Conservation (phyloP, 2,888 invertebrate genomes). For the Cantharis flavilabris region DNA sequence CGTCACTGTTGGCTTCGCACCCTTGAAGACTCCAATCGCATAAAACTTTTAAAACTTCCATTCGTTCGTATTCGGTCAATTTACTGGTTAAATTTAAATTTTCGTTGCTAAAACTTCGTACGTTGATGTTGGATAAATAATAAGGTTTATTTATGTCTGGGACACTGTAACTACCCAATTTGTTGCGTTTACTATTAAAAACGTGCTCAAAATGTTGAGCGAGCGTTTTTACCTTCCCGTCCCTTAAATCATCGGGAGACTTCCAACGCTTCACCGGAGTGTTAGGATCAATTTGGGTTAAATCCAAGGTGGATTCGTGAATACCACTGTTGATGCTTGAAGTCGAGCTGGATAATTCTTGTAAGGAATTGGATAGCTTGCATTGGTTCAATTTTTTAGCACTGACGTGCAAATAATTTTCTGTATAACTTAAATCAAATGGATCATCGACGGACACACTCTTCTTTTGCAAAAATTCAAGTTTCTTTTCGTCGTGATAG, state of each 20-base stretch:
- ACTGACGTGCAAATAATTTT: constrained; percentile 47
- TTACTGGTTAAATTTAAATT: constrained; percentile 48
- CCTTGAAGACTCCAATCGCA: constrained; percentile 55
- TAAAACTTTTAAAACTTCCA: constrained; percentile 52
- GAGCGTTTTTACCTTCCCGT: constrained; percentile 71
- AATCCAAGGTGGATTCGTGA: constrained; percentile 53
- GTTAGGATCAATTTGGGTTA: constrained; percentile 50
- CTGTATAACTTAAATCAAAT: constrained; percentile 41
- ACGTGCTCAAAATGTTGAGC: constrained; percentile 69
- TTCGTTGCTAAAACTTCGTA: constrained; percentile 48
- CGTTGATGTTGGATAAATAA: constrained; percentile 27
- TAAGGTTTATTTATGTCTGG: constrained; percentile 44
- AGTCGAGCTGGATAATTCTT: constrained; percentile 54
- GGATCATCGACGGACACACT: constrained; percentile 51
- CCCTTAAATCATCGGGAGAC: constrained; percentile 70
- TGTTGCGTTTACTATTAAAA: constrained; percentile 29
- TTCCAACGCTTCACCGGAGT: constrained; percentile 65
- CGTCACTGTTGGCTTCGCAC: constrained; percentile 48
- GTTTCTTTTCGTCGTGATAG: constrained; percentile 35
- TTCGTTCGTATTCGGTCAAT: constrained; percentile 52
- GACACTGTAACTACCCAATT: constrained; percentile 46
- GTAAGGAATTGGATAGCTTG: constrained; percentile 47
- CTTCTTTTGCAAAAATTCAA: constrained; percentile 47
- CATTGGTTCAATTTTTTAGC: constrained; percentile 43
- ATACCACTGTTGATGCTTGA: constrained; percentile 53